Evolutionary conservation across 2,113 vertebrate species (phyloP).

Genomic region (Syrmaticus mikado): DNA sequence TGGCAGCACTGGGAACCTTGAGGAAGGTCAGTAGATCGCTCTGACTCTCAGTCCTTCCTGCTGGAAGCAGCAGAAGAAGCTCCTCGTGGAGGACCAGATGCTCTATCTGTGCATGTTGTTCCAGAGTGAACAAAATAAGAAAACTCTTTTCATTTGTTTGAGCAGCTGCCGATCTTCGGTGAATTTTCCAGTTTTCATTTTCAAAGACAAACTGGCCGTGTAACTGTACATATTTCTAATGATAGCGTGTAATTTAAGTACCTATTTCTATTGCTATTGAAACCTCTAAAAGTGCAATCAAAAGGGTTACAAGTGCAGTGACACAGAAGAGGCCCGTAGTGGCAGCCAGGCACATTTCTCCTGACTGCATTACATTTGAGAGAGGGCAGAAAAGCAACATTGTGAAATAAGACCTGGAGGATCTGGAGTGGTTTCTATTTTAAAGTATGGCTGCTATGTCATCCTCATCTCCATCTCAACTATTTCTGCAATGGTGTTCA

Average conservation of each 20-base stretch:
- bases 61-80: constrained; percentile 20
- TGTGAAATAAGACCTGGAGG: constrained; percentile 1
- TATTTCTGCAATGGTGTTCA: background rate
- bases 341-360: background rate
- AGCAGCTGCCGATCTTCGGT: constrained; percentile 37
- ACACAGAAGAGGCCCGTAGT: background rate
- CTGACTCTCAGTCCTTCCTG: background rate
- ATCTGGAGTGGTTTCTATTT: background rate
- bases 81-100: constrained; percentile 2
- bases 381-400: background rate
- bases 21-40: constrained; percentile 21
- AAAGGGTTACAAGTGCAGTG: background rate
- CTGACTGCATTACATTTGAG: background rate
- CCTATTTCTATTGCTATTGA: background rate
- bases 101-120: background rate
- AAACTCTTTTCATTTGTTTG: constrained; percentile 26
- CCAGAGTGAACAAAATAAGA: constrained; percentile 49
- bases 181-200: constrained; percentile 18
- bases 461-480: background rate
- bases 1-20: constrained; percentile 33
- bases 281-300: background rate
- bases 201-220: background rate
- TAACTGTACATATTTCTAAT: background rate
- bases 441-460: background rate
- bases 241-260: background rate